Conservation (phyloP, 2,797 vertebrate species). For the Rhodeus uyekii region DNA sequence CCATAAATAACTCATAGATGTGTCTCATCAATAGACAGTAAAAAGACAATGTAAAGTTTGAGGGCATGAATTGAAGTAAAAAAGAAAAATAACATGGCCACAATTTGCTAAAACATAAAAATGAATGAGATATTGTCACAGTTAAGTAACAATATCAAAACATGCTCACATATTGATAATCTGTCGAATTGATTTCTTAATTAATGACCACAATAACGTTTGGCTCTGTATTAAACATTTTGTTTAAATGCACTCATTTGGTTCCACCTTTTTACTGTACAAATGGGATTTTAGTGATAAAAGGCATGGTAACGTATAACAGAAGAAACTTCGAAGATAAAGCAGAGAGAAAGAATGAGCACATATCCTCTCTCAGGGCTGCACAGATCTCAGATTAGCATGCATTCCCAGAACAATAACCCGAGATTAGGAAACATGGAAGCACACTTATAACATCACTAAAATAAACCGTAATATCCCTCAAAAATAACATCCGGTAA, state of each 20-base stretch:
- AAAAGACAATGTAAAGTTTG: neutral
- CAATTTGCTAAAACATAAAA: neutral
- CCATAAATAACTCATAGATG: neutral
- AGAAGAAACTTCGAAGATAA: slow-evolving; percentile 11
- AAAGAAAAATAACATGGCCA: neutral
- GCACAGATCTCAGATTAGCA: slow-evolving; percentile 44
- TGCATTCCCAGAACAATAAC: slow-evolving; percentile 36
- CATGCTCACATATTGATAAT: neutral
- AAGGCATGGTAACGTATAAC: neutral
- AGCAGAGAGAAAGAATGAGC: slow-evolving; percentile 25
- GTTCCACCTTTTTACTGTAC: neutral
- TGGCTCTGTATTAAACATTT: neutral
- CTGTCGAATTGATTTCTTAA: neutral
- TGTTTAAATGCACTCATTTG: neutral
- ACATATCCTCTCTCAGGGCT: neutral
- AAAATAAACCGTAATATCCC: neutral
- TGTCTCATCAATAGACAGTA: neutral
- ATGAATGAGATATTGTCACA: neutral
- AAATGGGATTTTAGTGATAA: neutral
- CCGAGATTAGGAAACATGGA: slow-evolving; percentile 49
- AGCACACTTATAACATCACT: slow-evolving; percentile 39
- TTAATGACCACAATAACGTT: neutral
- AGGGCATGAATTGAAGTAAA: neutral
- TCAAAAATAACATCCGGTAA: slow-evolving; percentile 40
- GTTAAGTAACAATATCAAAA: neutral